phyloP scores from a whole-genome alignment of 2,797 vertebrate genomes.

The Pseudomugil tenellus region DNA sequence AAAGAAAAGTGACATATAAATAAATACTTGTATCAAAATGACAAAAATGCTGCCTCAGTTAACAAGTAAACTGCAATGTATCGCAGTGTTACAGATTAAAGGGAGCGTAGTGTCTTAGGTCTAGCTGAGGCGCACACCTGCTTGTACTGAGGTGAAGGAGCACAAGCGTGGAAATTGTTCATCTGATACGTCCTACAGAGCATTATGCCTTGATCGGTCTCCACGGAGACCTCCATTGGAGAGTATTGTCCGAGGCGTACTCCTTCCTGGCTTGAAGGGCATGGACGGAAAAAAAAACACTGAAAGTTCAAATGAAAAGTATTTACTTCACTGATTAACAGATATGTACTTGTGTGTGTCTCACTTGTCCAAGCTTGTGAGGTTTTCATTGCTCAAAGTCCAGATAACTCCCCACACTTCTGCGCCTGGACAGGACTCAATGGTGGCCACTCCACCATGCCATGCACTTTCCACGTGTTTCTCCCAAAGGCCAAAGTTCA shows the following conservation, averaged over 20 bases:
- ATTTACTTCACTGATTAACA: background rate
- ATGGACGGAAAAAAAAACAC: background rate
- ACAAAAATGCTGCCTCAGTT: background rate
- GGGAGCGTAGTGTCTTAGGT: background rate
- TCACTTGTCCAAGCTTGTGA: constrained; percentile 90
- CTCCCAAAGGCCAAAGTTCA: constrained; percentile 88
- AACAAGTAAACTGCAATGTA: background rate
- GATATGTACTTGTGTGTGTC: constrained; percentile 35
- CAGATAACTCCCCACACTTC: constrained; percentile 95
- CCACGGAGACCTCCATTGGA: constrained; percentile 76
- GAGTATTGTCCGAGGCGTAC: constrained; percentile 72
- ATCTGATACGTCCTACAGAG: constrained; percentile 82
- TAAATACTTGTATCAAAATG: background rate
- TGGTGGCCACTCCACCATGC: constrained; percentile 92
- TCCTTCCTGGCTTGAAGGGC: constrained; percentile 78
- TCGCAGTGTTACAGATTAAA: background rate
- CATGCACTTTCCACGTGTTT: constrained; percentile 77
- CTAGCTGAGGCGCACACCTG: constrained; percentile 58
- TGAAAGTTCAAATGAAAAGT: background rate
- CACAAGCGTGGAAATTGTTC: constrained; percentile 74
- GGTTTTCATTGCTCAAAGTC: constrained; percentile 85
- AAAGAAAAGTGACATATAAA: background rate
- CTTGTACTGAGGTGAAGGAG: constrained; percentile 84
- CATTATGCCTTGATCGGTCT: constrained; percentile 66
- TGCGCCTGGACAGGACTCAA: constrained; percentile 84